Conservation (phyloP, 30 jellyfish, hydroid and myxozoan species). For the Chironex yamaguchii region DNA sequence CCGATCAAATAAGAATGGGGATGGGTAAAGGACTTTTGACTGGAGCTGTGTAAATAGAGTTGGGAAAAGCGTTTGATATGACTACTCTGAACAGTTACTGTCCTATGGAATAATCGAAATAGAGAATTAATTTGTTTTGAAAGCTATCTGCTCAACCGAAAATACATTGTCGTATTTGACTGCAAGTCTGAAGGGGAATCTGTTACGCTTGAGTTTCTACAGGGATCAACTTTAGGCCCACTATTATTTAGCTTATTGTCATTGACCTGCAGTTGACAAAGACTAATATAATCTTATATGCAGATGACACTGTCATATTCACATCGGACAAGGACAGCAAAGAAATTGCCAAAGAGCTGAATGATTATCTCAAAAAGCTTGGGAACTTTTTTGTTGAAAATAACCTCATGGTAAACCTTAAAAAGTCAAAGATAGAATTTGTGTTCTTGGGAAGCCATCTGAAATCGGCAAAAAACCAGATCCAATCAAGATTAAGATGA, state of each 20-base stretch:
- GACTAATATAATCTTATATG: slow-evolving; percentile 6
- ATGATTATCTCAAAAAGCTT: slow-evolving; percentile 1
- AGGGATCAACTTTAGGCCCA: slow-evolving; percentile 3
- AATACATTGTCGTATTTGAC: too few relatives aligned
- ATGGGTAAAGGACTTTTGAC: slow-evolving; percentile 40
- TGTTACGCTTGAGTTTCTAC: background rate
- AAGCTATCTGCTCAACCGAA: slow-evolving; percentile 20
- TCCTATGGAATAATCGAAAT: slow-evolving; percentile 28
- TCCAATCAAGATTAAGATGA: background rate
- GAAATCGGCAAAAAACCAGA: slow-evolving; percentile 28
- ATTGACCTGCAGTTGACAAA: background rate
- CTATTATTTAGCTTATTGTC: background rate
- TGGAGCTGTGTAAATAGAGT: slow-evolving; percentile 15
- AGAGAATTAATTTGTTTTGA: slow-evolving; percentile 21
- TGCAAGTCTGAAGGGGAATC: slow-evolving; percentile 6
- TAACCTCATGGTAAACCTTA: slow-evolving; percentile 25
- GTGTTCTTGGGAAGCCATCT: slow-evolving; percentile 42
- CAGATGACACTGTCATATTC: slow-evolving; percentile 14
- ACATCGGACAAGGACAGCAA: slow-evolving; percentile 12
- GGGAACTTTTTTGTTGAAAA: slow-evolving; percentile 6
- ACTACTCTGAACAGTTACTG: too few relatives aligned
- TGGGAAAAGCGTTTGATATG: too few relatives aligned
- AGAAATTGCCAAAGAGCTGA: slow-evolving; percentile 4
- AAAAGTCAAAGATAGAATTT: slow-evolving; percentile 1
- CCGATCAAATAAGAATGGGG: slow-evolving; percentile 22